A percentile compares a stretch with the other conserved stretches of the same genome.
Conservation (phyloP, 2,113 vertebrate genomes). For the Pollachius pollachius region DNA sequence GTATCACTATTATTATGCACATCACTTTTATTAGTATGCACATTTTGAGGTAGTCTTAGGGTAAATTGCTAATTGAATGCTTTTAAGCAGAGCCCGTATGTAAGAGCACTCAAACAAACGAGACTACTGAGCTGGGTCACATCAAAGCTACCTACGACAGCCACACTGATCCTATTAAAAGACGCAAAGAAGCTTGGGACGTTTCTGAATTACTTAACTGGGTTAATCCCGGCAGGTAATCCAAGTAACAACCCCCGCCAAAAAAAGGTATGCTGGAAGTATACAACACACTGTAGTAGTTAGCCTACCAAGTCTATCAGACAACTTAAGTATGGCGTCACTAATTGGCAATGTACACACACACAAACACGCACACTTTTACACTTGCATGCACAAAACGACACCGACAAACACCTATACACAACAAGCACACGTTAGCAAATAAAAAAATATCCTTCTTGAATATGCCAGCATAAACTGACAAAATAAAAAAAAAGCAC, state of each 20-base stretch:
- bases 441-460: conserved; percentile 9
- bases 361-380: background rate
- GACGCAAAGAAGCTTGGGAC: conserved; percentile 23
- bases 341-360: background rate
- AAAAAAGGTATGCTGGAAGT: background rate
- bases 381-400: background rate
- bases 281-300: background rate
- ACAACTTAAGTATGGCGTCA: no score
- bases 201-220: conserved; percentile 35
- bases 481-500: background rate
- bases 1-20: background rate
- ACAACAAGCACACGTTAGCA: background rate
- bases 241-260: background rate
- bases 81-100: conserved; percentile 12
- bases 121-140: conserved; percentile 16
- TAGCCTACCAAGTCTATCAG: no score
- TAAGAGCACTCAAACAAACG: conserved; percentile 5
- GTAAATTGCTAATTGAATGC: no score
- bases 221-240: conserved; percentile 51
- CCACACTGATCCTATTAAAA: conserved; percentile 44
- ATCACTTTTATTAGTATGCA: no score
- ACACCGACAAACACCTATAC: background rate
- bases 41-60: no score
- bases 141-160: conserved; percentile 42
- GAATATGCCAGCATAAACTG: conserved; percentile 14